phyloP scores from a whole-genome alignment of 2,113 vertebrate genomes.

The Melanotaenia duboulayi region DNA sequence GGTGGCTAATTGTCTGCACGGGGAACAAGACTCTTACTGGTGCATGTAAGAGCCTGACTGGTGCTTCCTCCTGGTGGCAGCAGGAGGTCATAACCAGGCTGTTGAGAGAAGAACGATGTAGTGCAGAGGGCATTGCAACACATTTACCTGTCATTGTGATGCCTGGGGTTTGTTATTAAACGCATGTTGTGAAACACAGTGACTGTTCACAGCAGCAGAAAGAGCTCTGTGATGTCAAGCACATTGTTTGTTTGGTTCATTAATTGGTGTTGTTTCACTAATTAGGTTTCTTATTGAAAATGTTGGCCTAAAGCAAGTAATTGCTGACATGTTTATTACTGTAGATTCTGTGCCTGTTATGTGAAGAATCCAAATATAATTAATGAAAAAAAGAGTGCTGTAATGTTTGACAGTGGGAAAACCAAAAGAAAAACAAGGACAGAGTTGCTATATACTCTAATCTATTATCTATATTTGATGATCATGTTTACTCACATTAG shows the following conservation, averaged over 20 bases:
- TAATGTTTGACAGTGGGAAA: slow-evolving; percentile 24
- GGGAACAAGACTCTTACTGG: slow-evolving; percentile 66
- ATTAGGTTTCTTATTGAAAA: slow-evolving; percentile 61
- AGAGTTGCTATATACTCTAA: slow-evolving; percentile 31
- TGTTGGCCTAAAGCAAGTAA: slow-evolving; percentile 55
- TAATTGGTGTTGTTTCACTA: slow-evolving; percentile 70
- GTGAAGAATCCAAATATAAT: slow-evolving; percentile 50
- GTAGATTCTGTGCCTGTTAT: slow-evolving; percentile 17
- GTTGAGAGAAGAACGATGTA: slow-evolving; percentile 43
- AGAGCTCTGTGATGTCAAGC: slow-evolving; percentile 52
- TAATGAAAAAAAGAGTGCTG: slow-evolving; percentile 36
- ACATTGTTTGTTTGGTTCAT: slow-evolving; percentile 63
- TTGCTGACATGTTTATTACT: slow-evolving; percentile 57
- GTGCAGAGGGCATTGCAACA: slow-evolving; percentile 43
- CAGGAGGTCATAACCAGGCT: slow-evolving; percentile 50
- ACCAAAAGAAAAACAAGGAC: slow-evolving; percentile 9
- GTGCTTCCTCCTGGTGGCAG: slow-evolving; percentile 63
- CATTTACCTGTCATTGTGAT: slow-evolving; percentile 49
- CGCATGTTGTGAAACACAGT: slow-evolving; percentile 42
- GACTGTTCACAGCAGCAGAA: slow-evolving; percentile 49
- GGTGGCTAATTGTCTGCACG: slow-evolving; percentile 79
- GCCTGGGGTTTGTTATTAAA: slow-evolving; percentile 72
- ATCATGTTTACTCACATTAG: slow-evolving; percentile 61
- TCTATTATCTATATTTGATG: slow-evolving; percentile 67
- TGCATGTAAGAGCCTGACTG: slow-evolving; percentile 63